phyloP scores from a whole-genome alignment of 2,797 vertebrate species.

The Ceyx erithaca region DNA sequence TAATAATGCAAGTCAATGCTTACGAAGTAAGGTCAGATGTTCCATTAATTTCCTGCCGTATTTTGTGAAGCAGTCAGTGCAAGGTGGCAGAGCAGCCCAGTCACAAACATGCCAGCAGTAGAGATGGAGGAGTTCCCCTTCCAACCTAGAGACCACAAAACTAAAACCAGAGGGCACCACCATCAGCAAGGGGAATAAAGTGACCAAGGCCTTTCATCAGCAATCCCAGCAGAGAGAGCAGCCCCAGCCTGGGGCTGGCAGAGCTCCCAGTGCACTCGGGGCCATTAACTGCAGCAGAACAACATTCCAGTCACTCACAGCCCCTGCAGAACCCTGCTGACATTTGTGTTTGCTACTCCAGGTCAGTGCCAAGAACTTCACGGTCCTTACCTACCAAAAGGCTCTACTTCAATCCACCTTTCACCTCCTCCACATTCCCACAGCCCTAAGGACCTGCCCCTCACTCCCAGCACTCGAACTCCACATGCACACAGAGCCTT shows the following conservation, averaged over 20 bases:
- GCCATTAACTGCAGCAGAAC: not conserved
- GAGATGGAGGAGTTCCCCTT: not conserved
- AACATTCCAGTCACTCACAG: not conserved
- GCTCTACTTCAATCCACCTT: fast-evolving
- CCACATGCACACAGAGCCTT: fast-evolving
- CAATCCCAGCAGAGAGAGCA: not conserved
- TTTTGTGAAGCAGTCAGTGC: not conserved
- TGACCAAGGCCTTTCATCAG: not conserved
- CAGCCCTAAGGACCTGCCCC: not conserved
- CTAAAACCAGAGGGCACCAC: not conserved
- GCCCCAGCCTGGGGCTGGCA: not conserved
- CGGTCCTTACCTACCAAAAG: not conserved
- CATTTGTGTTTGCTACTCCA: not conserved
- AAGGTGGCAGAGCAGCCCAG: not conserved
- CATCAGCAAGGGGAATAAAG: not conserved
- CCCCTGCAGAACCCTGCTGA: not conserved
- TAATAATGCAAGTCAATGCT: not conserved
- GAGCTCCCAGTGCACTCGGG: fast-evolving
- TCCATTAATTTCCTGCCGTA: not conserved
- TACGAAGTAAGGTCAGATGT: not conserved
- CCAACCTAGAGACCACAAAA: not conserved
- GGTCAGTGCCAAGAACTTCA: not conserved
- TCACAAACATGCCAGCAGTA: not conserved
- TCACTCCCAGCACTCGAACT: not conserved
- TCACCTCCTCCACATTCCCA: fast-evolving